Evolutionary conservation across 1,140 invertebrate species (phyloP).

Genomic region (Drosophila watanabei): DNA sequence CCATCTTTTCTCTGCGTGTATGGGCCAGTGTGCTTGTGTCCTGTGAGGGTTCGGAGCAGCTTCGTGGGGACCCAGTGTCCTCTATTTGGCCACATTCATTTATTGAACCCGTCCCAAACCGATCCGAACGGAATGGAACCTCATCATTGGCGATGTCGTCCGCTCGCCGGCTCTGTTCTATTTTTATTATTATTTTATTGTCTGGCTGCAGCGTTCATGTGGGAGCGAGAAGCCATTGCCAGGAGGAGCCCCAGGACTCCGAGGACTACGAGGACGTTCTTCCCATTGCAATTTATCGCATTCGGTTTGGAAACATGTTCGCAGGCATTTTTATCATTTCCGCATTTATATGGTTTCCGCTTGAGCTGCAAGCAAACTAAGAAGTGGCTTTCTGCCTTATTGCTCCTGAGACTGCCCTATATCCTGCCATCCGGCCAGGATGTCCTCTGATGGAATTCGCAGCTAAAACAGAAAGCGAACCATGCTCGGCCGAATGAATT

Average conservation of each 20-base stretch:
- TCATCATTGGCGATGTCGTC: conserved; percentile 57
- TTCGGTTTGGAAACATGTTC: conserved; percentile 78
- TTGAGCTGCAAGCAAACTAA: conserved; percentile 75
- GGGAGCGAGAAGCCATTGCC: conserved; percentile 1
- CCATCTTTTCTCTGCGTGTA: conserved; percentile 36
- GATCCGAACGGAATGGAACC: conserved; percentile 27
- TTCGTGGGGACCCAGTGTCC: conserved; percentile 14
- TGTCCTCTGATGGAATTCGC: conserved; percentile 22
- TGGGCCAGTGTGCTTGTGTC: conserved; percentile 9
- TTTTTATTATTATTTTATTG: conserved; percentile 82
- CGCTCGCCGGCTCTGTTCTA: conserved; percentile 60
- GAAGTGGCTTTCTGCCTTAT: conserved; percentile 77
- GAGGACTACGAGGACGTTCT: conserved; percentile 33
- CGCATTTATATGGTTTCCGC: conserved; percentile 84
- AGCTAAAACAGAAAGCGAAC: conserved; percentile 46
- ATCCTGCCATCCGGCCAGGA: conserved; percentile 10
- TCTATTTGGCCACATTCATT: conserved; percentile 53
- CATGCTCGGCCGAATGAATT: conserved; percentile 62
- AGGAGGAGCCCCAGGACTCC: background rate
- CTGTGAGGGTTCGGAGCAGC: conserved; percentile 6
- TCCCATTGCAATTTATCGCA: conserved; percentile 78
- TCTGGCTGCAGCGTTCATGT: conserved; percentile 54
- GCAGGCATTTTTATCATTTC: conserved; percentile 82
- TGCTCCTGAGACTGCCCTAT: conserved; percentile 44
- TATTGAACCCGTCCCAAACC: conserved; percentile 52